Base-by-base conservation (phyloP, 2,797 vertebrate genomes). In the Tachyglossus aculeatus region DNA sequence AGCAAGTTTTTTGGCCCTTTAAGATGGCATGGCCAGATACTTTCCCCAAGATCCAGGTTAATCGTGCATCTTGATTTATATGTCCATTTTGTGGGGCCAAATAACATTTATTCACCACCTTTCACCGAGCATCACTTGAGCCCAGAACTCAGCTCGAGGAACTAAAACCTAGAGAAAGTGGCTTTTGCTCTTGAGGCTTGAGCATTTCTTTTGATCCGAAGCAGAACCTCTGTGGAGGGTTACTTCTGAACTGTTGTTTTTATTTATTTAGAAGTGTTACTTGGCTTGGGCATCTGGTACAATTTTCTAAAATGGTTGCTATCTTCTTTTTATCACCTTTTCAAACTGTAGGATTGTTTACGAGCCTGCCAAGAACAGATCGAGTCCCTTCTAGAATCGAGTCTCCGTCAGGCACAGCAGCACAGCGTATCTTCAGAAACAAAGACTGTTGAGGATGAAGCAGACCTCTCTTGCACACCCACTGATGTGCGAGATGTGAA, bases 291-390 rank as follows among this genome's bases (percentile, higher is more conserved):
- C 34, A 60, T 4, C 47, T 67, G 45, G 0, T 43, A 22, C 1
- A 3, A 63, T 77, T 67, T 74, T 80, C 87, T 82, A 90, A 85
- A 65, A 50, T 50, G 57, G 52, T 34, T 74, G 76, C 81, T 52
- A 85, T 64, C 86, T 60, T 75, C 24, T 73, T 61, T 69, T 63
- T 66, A 67, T 53, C 63, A 65, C 0, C 31, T 68, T 77, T n/a
- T 68, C 69, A 59, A 65, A 39, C 38, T 71, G 15, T 88, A 99
- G 98, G 98, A 99, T 89, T 99, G 97, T 92, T 93, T 99, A 86
- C 94, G 98, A 51, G 96, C 97, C 2, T 99, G 98, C 89, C 97
- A 98, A 91, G 98, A 99, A 88, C 98, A 99, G 95, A 99, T 99
- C 0, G 97, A 99, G 82, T 95, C 95, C 47, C 94, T 99, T 81